Percentiles rank a stretch among this genome's conserved stretches.
Conservation (phyloP, 2,113 vertebrate genomes). For the Pteruthius melanotis region DNA sequence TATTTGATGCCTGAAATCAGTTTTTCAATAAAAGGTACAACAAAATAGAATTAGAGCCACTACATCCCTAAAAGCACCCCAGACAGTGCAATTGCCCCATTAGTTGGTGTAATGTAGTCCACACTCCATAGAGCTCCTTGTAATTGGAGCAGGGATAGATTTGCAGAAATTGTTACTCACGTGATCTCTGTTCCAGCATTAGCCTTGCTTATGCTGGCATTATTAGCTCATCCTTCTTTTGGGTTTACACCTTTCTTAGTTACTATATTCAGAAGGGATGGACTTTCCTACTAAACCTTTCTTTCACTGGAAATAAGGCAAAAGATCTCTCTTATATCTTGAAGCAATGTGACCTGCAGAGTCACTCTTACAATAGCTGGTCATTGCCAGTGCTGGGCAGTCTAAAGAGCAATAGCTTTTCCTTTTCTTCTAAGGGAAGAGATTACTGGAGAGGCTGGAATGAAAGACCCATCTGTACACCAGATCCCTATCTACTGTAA, state of each 20-base stretch:
- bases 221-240: not conserved
- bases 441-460: not conserved
- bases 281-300: not conserved
- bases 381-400: not conserved
- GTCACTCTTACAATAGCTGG: not conserved
- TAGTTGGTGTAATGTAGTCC: not conserved
- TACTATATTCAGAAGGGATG: not conserved
- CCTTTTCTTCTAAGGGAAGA: not conserved
- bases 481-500: not conserved
- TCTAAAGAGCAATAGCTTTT: not conserved
- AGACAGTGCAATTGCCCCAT: not conserved
- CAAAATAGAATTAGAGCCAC: not conserved
- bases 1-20: not conserved
- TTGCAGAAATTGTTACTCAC: accelerated
- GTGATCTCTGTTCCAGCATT: not conserved
- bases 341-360: not conserved
- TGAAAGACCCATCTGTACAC: not conserved
- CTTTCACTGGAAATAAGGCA: not conserved
- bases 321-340: not conserved
- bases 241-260: not conserved
- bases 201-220: not conserved
- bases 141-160: not conserved
- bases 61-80: not conserved
- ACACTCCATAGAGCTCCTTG: not conserved
- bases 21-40: not conserved